Evolutionary conservation across 2,113 vertebrate species (phyloP), one percentile per base, ranked within the genome.

Genomic region (Camarhynchus parvulus): DNA sequence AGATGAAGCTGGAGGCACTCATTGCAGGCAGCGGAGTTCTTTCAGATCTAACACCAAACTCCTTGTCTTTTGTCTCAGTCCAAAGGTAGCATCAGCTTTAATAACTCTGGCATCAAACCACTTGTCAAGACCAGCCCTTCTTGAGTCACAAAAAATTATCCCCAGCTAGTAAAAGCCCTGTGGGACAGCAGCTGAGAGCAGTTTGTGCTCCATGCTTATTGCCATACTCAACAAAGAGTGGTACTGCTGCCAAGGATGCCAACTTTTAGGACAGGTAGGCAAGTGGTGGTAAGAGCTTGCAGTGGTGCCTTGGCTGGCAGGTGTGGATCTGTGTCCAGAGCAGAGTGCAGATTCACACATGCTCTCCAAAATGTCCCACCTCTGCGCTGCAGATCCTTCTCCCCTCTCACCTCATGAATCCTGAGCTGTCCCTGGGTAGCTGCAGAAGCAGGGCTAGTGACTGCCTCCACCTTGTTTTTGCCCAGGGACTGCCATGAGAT

Each of bases 31-130:
- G 46, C 41, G 39, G 58, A 69, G 37, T 73, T 84, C 44, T 55
- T 82, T 85, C 62, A 68, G 16, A 79, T 91, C 62, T 58, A 76
- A 56, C 58, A 49, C 83, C 55, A 66, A 83, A 88, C 25, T 15
- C 21, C 13, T 75, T 59, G 31, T 47, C 49, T 94, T 95, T 91
- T 18, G 63, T 91, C 89, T 91, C 59, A 55, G 42, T 83, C 27
- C 84, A 95, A 95, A 76, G 41, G 58, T 20, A 84, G 78, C 77
- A 95, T 78, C 74, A 91, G 41, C 90, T 87, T 97, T 89, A 96
- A 94, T 66, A 89, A 50, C 58, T 84, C 33, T 74, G 33, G 30
- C 68, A 88, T 76, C 55, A 87, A 91, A 67, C 15, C 53, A 74
- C 58, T 91, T 8, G 81, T 87, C 74, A 85, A 83, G 81, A 84